Base-by-base conservation (phyloP, 2,113 vertebrate species). In the Prolemur simus region DNA sequence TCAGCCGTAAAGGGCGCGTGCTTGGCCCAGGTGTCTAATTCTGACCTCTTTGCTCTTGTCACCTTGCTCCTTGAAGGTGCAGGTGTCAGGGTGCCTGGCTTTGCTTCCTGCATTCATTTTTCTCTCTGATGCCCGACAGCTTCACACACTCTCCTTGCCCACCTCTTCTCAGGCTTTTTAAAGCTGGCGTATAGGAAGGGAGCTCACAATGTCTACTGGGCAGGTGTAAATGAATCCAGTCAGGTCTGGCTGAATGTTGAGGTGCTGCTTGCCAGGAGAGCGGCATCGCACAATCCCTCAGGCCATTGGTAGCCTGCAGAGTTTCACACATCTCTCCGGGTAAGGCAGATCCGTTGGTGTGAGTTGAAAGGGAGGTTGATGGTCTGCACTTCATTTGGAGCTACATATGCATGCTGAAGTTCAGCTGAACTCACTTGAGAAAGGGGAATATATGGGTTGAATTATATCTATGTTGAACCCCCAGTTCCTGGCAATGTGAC, bases 1-100 rank as follows among this genome's bases (percentile, higher is more conserved):
- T 64, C 17, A 32, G 80, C 39, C 6, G 25, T 39, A 2, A 0
- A 25, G 13, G 45, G 0, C 8, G 1, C 6, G 0, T 80, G 49
- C 2, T 27, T 76, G 42, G n/a, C 25, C 18, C 25, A 42, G 3
- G 3, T 5, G 9, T 37, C 87, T 76, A 42, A 66, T 18, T 52
- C 42, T 39, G 29, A 21, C 3, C 25, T 52, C 34, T 17, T 49
- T 2, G 0, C 63, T 60, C 32, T 56, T 7, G 76, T n/a, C 47
- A 77, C 74, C 37, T 42, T 9, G 56, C 25, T 32, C 29, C 5
- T 10, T 14, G 6, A 5, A 49, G 29, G 54, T 25, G 11, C 32
- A 71, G n/a, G 15, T 3, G 18, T 29, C 56, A 80, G 49, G 47
- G 39, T 45, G 58, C 45, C 78, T 0, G 1, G 84, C 52, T 27